Base-by-base conservation (phyloP, 2,888 invertebrate genomes). In the Neocrepidodera transversa region DNA sequence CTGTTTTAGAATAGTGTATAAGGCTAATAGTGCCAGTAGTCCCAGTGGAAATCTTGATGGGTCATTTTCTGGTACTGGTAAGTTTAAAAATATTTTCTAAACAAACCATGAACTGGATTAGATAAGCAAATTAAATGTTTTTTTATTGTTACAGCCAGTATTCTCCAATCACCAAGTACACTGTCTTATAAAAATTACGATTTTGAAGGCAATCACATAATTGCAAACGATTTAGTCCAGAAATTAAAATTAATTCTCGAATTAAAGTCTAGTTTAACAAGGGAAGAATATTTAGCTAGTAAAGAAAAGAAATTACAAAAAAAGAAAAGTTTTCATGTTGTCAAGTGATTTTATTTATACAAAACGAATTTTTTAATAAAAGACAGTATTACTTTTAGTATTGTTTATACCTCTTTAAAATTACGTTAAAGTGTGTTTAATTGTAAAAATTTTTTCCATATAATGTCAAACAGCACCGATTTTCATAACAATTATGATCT, bases 221-320 rank as follows among this genome's bases (percentile, higher is more conserved):
- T 85, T 1, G 93, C 92, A 0, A 86, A 87, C 66, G 92, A 93
- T 78, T 94, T 96, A 45, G 90, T 93, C 0, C 88, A 90, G 65
- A 95, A 95, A 82, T 85, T 96, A 8, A 92, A 91, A 78, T 88
- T 92, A 60, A 95, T 95, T 63, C 79, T 96, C 60, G 92, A 94
- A 73, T 82, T 95, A 69, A 84, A 90, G 65, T 89, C 90, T 50
- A 93, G 92, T 76, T 85, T 87, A 2, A 89, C 90, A 62, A 83
- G 93, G 43, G 88, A 91, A 67, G 93, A 94, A 75, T 96, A 93
- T 79, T 83, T 93, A 67, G 86, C 88, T 40, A 83, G 87, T 48
- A 87, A 88, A 75, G 91, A 91, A 85, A 65, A 91, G 90, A 79
- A 79, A 84, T 17, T 84, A 85, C 51, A 82, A 84, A 13, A 82